Percentiles rank a stretch among this genome's conserved stretches.
Conservation (phyloP, 2,797 vertebrate genomes). For the Chloroceryle amazona region DNA sequence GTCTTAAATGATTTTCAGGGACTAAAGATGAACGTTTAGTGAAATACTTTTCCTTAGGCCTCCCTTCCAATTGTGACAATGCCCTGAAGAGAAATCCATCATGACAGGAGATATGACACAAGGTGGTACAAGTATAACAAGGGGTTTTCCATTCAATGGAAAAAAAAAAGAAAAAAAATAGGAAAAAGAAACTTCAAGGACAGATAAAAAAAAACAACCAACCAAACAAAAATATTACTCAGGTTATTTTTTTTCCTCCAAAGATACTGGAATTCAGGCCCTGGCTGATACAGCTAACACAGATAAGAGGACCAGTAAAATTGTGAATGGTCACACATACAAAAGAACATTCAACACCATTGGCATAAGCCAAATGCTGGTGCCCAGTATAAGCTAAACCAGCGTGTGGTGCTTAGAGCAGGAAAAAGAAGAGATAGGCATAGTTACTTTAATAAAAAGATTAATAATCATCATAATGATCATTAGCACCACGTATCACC, state of each 20-base stretch:
- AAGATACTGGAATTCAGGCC: too few relatives aligned
- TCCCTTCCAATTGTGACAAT: background rate
- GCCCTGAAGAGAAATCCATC: conserved; percentile 29
- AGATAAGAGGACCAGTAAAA: background rate
- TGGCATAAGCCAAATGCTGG: background rate
- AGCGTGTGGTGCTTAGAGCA: background rate
- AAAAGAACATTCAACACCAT: background rate
- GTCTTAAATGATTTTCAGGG: background rate
- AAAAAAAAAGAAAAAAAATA: too few relatives aligned
- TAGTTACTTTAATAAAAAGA: background rate
- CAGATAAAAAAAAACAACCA: background rate
- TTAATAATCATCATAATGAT: background rate
- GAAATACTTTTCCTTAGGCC: conserved; percentile 22
- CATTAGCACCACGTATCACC: background rate
- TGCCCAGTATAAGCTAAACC: background rate
- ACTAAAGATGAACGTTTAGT: background rate
- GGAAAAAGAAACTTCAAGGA: background rate
- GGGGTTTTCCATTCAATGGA: background rate
- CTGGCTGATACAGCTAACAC: background rate
- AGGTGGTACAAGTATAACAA: background rate
- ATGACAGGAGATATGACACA: background rate
- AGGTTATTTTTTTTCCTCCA: too few relatives aligned
- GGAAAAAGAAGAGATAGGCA: background rate
- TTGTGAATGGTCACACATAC: background rate
- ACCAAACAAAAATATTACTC: too few relatives aligned